These are phyloP conservation scores for Picathartes gymnocephalus DNA, from an alignment of 2,113 vertebrate species.

Conservation along the genomic window DNA sequence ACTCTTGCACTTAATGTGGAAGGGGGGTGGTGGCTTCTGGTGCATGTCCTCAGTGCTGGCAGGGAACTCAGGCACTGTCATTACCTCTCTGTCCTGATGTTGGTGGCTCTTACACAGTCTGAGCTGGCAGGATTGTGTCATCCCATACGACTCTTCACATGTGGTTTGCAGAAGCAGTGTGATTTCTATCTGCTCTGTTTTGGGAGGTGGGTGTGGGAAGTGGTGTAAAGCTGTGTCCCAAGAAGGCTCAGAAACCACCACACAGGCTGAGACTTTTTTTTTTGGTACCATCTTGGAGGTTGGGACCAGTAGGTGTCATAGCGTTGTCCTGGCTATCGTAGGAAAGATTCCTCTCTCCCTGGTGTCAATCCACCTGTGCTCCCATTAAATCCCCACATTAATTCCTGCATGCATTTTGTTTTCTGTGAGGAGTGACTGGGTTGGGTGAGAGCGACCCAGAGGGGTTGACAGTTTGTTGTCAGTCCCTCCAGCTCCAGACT, in stretches of 20 bases:
- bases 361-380: neutral
- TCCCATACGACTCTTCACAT: neutral
- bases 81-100: neutral
- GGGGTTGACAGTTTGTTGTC: neutral
- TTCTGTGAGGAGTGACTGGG: neutral
- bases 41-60: neutral
- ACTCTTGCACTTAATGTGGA: neutral
- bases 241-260: neutral
- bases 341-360: neutral
- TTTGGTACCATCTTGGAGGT: neutral
- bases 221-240: neutral
- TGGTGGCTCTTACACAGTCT: neutral
- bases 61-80: rapidly evolving
- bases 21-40: neutral
- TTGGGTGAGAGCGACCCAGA: neutral
- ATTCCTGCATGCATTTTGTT: neutral
- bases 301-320: neutral
- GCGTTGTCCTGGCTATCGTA: neutral
- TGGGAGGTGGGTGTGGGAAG: neutral
- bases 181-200: neutral
- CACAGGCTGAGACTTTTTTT: neutral
- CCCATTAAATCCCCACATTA: neutral
- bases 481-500: neutral
- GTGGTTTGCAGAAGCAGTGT: neutral
- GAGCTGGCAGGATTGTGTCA: neutral